These are phyloP conservation scores for Aegithalos caudatus DNA, from an alignment of 2,113 vertebrate species.

Conservation along the genomic window DNA sequence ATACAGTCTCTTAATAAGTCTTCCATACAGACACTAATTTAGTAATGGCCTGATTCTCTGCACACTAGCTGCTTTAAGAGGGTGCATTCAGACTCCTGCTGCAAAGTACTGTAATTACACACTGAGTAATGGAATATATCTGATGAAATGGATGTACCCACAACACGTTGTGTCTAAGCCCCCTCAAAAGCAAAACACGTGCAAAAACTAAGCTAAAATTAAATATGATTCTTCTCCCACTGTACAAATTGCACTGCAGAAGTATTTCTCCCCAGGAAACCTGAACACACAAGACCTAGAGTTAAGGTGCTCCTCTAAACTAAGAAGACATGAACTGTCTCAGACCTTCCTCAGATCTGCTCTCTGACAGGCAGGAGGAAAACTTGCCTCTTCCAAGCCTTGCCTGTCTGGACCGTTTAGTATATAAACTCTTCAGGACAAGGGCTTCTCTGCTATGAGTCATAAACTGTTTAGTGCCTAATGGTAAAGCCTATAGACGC, in stretches of 20 bases:
- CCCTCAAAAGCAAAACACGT: background rate
- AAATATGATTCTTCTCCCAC: background rate
- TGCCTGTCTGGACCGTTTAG: conserved; percentile 28
- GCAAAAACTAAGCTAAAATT: background rate
- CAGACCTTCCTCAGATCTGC: background rate
- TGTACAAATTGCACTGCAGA: background rate
- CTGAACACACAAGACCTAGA: background rate
- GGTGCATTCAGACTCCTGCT: background rate
- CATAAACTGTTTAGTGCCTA: conserved; percentile 63
- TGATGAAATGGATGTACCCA: background rate
- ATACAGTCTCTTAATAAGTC: background rate
- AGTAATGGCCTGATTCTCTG: background rate
- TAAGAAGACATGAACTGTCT: background rate
- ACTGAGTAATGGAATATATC: background rate
- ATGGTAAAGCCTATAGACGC: conserved; percentile 63
- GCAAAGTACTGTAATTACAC: background rate
- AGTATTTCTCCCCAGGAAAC: background rate
- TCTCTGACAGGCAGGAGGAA: background rate
- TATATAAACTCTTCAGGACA: background rate
- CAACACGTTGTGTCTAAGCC: background rate
- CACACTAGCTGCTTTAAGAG: background rate
- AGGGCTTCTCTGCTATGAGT: conserved; percentile 51
- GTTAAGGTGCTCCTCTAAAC: background rate
- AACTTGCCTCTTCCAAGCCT: background rate
- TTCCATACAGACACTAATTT: background rate